Evolutionary conservation across 2,113 vertebrate genomes (phyloP).

Genomic region (Xenopus borealis): DNA sequence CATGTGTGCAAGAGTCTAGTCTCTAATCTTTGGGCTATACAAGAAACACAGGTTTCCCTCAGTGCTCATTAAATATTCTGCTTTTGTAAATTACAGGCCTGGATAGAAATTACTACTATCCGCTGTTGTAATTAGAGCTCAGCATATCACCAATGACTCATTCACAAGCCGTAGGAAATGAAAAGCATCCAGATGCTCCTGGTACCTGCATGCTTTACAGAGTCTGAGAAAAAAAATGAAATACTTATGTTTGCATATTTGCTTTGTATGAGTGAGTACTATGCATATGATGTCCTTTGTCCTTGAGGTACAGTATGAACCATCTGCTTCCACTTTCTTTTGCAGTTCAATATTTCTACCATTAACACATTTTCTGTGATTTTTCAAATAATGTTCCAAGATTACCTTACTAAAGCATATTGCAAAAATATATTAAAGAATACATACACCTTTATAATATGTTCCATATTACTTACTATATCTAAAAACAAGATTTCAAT

Average conservation of each 20-base stretch:
- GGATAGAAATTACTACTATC: constrained; percentile 27
- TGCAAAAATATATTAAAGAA: too few relatives aligned
- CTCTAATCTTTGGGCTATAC: too few relatives aligned
- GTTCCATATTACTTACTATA: too few relatives aligned
- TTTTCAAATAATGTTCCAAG: too few relatives aligned
- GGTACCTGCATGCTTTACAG: not conserved
- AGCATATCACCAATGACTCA: constrained; percentile 15
- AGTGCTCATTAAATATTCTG: constrained; percentile 5
- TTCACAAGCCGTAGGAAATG: constrained; percentile 12
- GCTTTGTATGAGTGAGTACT: not conserved
- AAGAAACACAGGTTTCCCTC: too few relatives aligned
- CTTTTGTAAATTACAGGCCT: constrained; percentile 5
- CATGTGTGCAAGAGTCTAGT: too few relatives aligned
- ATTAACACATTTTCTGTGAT: too few relatives aligned
- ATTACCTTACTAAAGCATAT: too few relatives aligned
- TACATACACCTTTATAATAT: too few relatives aligned
- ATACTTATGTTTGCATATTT: constrained; percentile 12
- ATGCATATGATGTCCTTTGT: not conserved
- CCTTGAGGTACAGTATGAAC: not conserved
- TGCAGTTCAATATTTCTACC: too few relatives aligned
- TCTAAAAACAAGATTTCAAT: too few relatives aligned
- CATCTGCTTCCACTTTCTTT: constrained; percentile 10
- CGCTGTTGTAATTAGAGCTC: constrained; percentile 16
- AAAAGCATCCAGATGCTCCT: not conserved
- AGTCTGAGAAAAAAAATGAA: constrained; percentile 5